Conservation (phyloP, 1,140 invertebrate species). For the Musca domestica region DNA sequence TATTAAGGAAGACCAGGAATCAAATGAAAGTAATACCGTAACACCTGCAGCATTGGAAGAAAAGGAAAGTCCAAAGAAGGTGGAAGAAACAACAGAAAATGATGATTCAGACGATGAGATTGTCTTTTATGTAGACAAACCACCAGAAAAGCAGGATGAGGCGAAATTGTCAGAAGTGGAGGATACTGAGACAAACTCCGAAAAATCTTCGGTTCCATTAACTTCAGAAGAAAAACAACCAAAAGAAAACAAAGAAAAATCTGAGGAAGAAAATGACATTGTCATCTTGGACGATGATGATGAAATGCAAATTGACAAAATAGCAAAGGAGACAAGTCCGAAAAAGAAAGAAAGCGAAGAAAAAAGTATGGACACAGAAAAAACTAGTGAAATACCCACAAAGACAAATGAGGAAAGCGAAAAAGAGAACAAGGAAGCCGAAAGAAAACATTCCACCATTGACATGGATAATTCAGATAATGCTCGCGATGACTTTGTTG, state of each 20-base stretch:
- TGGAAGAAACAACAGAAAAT: not conserved
- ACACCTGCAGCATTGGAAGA: not conserved
- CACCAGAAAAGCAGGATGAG: slow-evolving; percentile 9
- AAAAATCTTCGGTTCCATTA: not conserved
- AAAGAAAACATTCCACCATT: slow-evolving; percentile 25
- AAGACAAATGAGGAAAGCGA: slow-evolving; percentile 15
- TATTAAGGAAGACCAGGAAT: slow-evolving; percentile 4
- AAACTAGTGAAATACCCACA: not conserved
- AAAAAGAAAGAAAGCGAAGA: too few species aligned
- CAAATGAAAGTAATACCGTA: not conserved
- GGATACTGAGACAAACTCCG: not conserved
- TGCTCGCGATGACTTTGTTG: slow-evolving; percentile 46
- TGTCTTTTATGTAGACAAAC: slow-evolving; percentile 41
- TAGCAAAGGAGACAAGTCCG: too few species aligned
- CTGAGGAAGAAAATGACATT: not conserved
- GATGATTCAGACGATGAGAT: slow-evolving; percentile 42
- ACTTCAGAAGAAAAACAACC: not conserved
- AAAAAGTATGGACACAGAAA: not conserved
- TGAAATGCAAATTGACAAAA: not conserved
- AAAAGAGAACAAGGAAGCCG: not conserved
- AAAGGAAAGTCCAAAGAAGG: not conserved
- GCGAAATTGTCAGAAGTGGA: not conserved
- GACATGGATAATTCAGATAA: slow-evolving; percentile 46
- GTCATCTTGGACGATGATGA: not conserved
- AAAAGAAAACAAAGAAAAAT: not conserved